These are phyloP conservation scores for Diplosoma virens DNA, from an alignment of 23 tunicate species.

Conservation along the genomic window DNA sequence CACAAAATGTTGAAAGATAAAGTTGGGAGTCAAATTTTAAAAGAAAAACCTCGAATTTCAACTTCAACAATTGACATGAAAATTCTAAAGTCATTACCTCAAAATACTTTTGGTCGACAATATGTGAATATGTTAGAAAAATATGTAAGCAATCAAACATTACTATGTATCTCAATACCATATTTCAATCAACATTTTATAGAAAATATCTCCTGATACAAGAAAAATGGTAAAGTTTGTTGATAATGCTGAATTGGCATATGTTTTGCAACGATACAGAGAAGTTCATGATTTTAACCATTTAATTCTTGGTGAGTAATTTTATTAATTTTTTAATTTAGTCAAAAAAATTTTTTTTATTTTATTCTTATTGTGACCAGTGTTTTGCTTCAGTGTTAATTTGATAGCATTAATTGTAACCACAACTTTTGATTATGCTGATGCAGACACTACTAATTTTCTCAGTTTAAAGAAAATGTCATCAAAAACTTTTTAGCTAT, in stretches of 20 bases:
- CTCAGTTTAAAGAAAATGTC: too few species aligned
- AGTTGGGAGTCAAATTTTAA: constrained; percentile 56
- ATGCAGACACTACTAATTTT: too few species aligned
- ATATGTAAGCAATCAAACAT: constrained; percentile 48
- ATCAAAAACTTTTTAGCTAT: too few species aligned
- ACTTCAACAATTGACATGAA: constrained; percentile 59
- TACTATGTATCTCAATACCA: too few species aligned
- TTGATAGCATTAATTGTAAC: too few species aligned
- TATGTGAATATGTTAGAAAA: constrained; percentile 74
- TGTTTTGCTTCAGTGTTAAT: too few species aligned
- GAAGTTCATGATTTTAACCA: constrained; percentile 94
- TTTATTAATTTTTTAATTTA: too few species aligned
- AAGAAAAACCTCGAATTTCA: constrained; percentile 63
- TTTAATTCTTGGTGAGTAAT: constrained; percentile 58
- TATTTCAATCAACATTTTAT: neutral
- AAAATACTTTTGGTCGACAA: constrained; percentile 76
- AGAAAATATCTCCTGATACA: constrained; percentile 92
- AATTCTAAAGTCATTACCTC: constrained; percentile 38
- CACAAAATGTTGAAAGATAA: constrained; percentile 48
- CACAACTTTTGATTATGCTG: too few species aligned
- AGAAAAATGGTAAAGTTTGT: constrained; percentile 75
- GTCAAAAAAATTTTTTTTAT: too few species aligned
- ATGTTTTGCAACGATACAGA: constrained; percentile 86
- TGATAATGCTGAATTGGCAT: constrained; percentile 74
- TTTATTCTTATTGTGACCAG: too few species aligned